phyloP scores from a whole-genome alignment of 2,888 invertebrate species.

The Tenthredo scrophulariae region DNA sequence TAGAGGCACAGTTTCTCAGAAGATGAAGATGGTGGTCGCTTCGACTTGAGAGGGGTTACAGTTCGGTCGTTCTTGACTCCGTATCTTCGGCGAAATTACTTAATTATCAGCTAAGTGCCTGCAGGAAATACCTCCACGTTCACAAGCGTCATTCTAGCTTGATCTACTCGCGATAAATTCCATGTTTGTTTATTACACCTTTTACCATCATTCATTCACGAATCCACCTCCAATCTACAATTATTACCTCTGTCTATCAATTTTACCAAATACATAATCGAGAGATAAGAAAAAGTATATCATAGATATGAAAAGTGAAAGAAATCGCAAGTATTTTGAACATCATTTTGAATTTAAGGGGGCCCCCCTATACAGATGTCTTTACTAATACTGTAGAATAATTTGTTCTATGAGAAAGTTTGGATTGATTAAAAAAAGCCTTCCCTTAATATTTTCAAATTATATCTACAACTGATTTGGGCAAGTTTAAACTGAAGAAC shows the following conservation, averaged over 20 bases:
- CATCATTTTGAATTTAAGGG: too few relatives aligned
- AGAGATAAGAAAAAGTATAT: background rate
- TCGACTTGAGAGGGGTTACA: conserved; percentile 52
- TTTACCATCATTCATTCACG: background rate
- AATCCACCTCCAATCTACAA: background rate
- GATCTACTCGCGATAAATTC: background rate
- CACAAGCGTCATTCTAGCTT: conserved; percentile 9
- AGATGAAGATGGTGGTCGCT: conserved; percentile 52
- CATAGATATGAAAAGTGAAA: background rate
- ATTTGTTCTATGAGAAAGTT: too few relatives aligned
- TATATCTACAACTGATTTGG: too few relatives aligned
- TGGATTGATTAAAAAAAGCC: too few relatives aligned
- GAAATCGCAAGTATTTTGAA: background rate
- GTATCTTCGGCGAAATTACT: conserved; percentile 75
- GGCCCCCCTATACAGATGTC: too few relatives aligned
- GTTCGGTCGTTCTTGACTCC: conserved; percentile 66
- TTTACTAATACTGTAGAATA: too few relatives aligned
- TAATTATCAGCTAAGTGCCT: conserved; percentile 77
- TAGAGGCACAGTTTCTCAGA: conserved; percentile 51
- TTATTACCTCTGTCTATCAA: background rate
- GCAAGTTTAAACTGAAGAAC: too few relatives aligned
- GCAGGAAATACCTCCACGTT: conserved; percentile 68
- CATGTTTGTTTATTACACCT: background rate
- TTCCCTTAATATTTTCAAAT: too few relatives aligned
- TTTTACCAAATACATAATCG: background rate